Conservation (phyloP, 2,888 invertebrate genomes). For the Yponomeuta malinellus region DNA sequence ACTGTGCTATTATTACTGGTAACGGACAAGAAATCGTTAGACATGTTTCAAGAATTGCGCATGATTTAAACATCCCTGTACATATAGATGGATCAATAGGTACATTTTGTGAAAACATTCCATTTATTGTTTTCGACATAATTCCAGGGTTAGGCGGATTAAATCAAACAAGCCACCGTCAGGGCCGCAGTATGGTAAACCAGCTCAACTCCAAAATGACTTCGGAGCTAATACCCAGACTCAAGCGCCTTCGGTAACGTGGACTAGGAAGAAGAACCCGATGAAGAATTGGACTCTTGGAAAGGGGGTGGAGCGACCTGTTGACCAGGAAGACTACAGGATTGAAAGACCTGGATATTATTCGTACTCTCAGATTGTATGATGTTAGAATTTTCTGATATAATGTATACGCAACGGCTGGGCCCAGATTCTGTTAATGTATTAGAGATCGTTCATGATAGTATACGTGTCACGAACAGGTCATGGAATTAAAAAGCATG, state of each 20-base stretch:
- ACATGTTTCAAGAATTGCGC: background rate
- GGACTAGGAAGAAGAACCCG: constrained; percentile 18
- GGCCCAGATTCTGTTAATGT: no score
- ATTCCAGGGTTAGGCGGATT: constrained; percentile 27
- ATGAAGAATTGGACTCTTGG: background rate
- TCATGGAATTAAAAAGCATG: no score
- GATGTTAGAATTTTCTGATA: background rate
- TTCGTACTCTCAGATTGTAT: background rate
- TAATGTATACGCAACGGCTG: no score
- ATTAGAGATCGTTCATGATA: no score
- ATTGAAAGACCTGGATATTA: constrained; percentile 5
- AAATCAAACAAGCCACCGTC: constrained; percentile 5
- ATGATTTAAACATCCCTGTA: background rate
- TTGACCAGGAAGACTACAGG: constrained; percentile 2
- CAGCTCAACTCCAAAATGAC: background rate
- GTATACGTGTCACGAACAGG: no score
- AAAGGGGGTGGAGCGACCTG: background rate
- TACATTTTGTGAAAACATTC: no score
- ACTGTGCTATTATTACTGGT: no score
- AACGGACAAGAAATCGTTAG: no score
- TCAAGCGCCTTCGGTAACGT: constrained; percentile 4
- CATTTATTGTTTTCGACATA: background rate
- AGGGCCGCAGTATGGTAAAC: background rate
- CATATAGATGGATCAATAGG: background rate
- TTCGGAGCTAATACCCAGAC: background rate